Conservation (phyloP, 2,797 vertebrate genomes). For the Acrossocheilus wenchowensis region DNA sequence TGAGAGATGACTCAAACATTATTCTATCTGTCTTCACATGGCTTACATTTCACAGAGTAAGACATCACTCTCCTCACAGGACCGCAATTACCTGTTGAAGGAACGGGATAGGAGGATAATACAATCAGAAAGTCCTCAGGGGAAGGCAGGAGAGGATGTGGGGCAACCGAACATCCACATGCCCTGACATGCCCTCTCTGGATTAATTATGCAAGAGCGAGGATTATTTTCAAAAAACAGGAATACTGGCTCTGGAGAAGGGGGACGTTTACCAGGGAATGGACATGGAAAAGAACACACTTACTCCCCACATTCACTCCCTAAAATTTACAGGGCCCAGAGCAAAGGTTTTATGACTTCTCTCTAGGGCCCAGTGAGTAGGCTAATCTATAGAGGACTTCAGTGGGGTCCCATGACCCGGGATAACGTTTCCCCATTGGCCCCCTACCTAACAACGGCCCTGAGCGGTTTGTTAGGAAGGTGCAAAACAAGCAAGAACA, state of each 20-base stretch:
- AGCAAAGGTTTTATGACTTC: background rate
- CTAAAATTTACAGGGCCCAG: background rate
- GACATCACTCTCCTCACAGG: slow-evolving; percentile 30
- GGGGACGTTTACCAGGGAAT: slow-evolving; percentile 28
- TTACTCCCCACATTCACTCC: background rate
- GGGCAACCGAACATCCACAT: slow-evolving; percentile 49
- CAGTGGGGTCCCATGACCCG: background rate
- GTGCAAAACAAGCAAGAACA: slow-evolving; percentile 55
- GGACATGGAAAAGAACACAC: slow-evolving; percentile 24
- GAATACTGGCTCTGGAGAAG: slow-evolving; percentile 32
- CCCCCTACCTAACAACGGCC: background rate
- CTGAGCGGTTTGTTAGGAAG: slow-evolving; percentile 2
- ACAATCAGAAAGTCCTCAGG: slow-evolving; percentile 48
- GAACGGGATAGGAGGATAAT: slow-evolving; percentile 48
- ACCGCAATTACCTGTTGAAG: slow-evolving; percentile 49
- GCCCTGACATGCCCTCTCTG: slow-evolving; percentile 58
- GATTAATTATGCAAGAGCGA: slow-evolving; percentile 60
- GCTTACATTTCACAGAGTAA: slow-evolving; percentile 56
- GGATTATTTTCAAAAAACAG: slow-evolving; percentile 56
- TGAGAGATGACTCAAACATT: slow-evolving; percentile 40
- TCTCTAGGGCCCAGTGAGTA: background rate
- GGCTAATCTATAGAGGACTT: background rate
- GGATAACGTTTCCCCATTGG: background rate
- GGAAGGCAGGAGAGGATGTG: slow-evolving; percentile 51
- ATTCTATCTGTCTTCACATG: slow-evolving; percentile 55